phyloP scores from a whole-genome alignment of 2,888 invertebrate genomes.

The Heliconius ethilla region DNA sequence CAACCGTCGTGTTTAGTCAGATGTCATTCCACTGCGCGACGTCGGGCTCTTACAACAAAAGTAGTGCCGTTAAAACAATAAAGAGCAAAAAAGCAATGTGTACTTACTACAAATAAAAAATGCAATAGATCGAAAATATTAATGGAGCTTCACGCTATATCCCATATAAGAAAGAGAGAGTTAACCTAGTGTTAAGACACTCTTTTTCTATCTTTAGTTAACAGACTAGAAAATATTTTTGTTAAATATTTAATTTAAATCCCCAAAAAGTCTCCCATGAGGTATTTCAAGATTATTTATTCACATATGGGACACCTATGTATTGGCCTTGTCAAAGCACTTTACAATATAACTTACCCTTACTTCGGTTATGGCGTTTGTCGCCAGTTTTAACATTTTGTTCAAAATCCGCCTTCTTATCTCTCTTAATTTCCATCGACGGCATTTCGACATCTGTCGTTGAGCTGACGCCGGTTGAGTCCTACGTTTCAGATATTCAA shows the following conservation, averaged over 20 bases:
- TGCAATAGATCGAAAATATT: too few relatives aligned
- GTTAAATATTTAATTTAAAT: too few relatives aligned
- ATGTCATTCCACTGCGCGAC: too few relatives aligned
- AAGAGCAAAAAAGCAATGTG: too few relatives aligned
- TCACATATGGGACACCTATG: neutral
- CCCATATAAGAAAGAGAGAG: neutral
- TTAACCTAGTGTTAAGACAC: neutral
- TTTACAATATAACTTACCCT: conserved; percentile 10
- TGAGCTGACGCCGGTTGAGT: conserved; percentile 22
- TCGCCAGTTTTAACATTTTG: conserved; percentile 4
- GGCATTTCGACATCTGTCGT: conserved; percentile 26
- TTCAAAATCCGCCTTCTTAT: neutral
- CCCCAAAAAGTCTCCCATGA: neutral
- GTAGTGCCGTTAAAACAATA: too few relatives aligned
- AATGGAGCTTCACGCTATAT: neutral
- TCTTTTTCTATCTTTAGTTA: neutral
- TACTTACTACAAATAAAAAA: too few relatives aligned
- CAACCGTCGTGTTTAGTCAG: too few relatives aligned
- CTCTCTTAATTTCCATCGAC: conserved; percentile 1
- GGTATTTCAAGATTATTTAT: neutral
- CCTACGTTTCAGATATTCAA: neutral
- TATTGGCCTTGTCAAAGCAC: neutral
- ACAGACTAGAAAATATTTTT: too few relatives aligned
- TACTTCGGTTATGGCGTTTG: conserved; percentile 15
- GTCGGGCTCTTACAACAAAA: too few relatives aligned